Evolutionary conservation across 2,888 invertebrate genomes (phyloP), one percentile per base, ranked within the genome.

Genomic region (Parnassius mnemosyne): DNA sequence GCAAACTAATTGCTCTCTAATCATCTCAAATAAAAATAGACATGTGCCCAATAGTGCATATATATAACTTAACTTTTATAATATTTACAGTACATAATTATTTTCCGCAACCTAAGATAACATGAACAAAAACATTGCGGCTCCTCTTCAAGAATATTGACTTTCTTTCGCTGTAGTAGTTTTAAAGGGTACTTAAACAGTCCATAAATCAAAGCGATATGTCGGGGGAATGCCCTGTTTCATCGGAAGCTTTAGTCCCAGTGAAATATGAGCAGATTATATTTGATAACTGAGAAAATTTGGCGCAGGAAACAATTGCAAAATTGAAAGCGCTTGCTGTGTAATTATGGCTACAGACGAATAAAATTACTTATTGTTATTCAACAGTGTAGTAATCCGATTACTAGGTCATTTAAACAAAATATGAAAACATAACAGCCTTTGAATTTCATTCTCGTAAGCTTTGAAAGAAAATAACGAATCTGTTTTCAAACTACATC

Each of bases 191-290:
- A 81, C 83, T 87, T 85, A 83, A 81, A 83, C 79, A 88, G 85
- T 87, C 76, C 79, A 87, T 89, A 89, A 89, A 89, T 89, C 89
- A 89, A 80, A 81, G 75, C 80, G 88, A 87, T 87, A 87, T 82
- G 87, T 86, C 84, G 79, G 75, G 75, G 77, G 81, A 84, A 81
- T 79, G 75, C 83, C 84, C 83, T 80, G 83, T 84, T 87, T 88
- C 88, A 86, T 87, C 85, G 87, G 78, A 71, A 77, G 81, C 83
- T 83, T 80, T 78, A 80, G 76, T 74, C 75, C 71, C 73, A 60
- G 77, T 89, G 85, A 89, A 86, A 86, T 89, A 89, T 86, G 79
- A 79, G 81, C 79, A 73, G 81, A 82, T 86, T 87, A 85, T 83
- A 79, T 81, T 75, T 75, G 71, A 77, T 78, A 75, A 77, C 72